Evolutionary conservation across 1,140 invertebrate species (phyloP).

Genomic region (Drosophila littoralis): DNA sequence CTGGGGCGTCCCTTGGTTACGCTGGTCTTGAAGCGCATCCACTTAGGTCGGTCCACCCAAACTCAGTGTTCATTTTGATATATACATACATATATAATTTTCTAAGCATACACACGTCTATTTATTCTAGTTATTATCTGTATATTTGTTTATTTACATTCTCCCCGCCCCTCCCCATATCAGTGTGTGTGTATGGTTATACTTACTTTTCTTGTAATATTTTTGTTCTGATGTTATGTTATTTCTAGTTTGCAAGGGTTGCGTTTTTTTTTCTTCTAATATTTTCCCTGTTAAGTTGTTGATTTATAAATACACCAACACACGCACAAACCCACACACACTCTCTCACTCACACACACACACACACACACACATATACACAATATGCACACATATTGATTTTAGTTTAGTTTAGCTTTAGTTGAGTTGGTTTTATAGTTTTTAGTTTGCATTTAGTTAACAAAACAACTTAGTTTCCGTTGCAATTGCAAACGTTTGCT

Average conservation of each 20-base stretch:
- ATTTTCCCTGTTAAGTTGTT: slow-evolving; percentile 17
- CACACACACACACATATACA: slow-evolving; percentile 12
- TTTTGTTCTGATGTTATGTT: slow-evolving; percentile 10
- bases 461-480: slow-evolving; percentile 26
- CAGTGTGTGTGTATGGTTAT: slow-evolving; percentile 32
- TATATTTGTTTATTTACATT: slow-evolving; percentile 28
- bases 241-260: slow-evolving; percentile 42
- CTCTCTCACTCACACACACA: not conserved
- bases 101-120: slow-evolving; percentile 17
- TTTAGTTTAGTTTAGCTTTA: slow-evolving; percentile 17
- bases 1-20: slow-evolving; percentile 95
- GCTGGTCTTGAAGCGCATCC: slow-evolving; percentile 93
- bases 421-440: slow-evolving; percentile 15
- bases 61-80: not conserved
- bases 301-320: not conserved
- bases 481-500: slow-evolving; percentile 11
- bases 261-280: slow-evolving; percentile 13
- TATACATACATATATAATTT: not conserved
- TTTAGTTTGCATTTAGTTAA: slow-evolving; percentile 12
- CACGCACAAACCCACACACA: slow-evolving; percentile 4
- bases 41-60: slow-evolving; percentile 92
- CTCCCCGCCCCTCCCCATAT: slow-evolving; percentile 41
- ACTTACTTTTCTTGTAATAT: slow-evolving; percentile 18
- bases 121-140: slow-evolving; percentile 29
- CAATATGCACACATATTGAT: slow-evolving; percentile 3